Base-by-base conservation (phyloP, 2,888 invertebrate species). In the Idaea straminata region DNA sequence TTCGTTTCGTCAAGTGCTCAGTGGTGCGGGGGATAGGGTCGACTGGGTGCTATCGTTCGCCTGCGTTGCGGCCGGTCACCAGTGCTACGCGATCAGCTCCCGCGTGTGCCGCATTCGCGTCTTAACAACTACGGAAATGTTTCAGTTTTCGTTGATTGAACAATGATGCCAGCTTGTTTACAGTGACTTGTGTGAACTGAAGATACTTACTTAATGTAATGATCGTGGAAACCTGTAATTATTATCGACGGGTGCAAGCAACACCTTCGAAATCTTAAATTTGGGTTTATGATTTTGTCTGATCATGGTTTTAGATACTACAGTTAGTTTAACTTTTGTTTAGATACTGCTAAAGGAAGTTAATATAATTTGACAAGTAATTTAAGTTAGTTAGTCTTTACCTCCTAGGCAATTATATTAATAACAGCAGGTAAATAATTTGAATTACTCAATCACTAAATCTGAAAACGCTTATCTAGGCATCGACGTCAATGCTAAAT, bases 41-140 rank as follows among this genome's bases (percentile, higher is more conserved):
- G 90, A 83, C 80, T 83, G 80, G 82, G 82, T 83, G 87, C 90
- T 92, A 92, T 91, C 92, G 90, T 91, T 85, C 91, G 90, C 25
- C 25, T 25, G 25, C 25, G 25, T 3, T 25, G 25, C 25, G 25
- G 25, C 83, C 88, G 86, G 84, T 81, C 85, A 84, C 84, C 89
- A 91, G 91, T 91, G 85, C 85, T 83, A 87, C 83, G 88, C 89
- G 89, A 87, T 81, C 89, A 79, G 84, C 84, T 85, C 81, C 79
- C 81, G 83, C 82, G 91, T 85, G 86, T 86, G 86, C 86, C 89
- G 82, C 83, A 82, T 81, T 80, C 82, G 85, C 83, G 81, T 74
- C 77, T 69, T 59, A 65, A 74, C 72, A 76, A 10, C 70, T 75
- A 77, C 77, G 76, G 73, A 76, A 72, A 72, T 65, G 71, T 77